phyloP scores from a whole-genome alignment of 2,113 vertebrate genomes.

The Rana temporaria region DNA sequence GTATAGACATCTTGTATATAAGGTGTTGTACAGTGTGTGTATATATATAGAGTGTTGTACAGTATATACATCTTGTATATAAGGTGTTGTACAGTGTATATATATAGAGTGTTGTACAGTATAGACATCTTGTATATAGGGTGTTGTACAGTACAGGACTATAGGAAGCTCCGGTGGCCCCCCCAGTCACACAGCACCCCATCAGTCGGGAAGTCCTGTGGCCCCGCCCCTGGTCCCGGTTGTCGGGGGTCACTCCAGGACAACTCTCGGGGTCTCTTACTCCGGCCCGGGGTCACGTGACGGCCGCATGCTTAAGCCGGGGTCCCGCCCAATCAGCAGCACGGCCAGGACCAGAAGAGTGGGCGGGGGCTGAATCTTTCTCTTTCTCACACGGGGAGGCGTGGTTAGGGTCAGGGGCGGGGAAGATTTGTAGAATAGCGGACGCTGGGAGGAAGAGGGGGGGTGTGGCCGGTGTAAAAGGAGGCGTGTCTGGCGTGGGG shows the following conservation, averaged over 20 bases:
- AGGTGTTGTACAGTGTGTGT: too few species aligned
- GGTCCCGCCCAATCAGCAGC: background rate
- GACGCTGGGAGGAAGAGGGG: background rate
- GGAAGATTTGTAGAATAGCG: background rate
- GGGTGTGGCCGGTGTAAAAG: background rate
- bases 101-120: too few species aligned
- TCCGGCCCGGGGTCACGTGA: slow-evolving; percentile 17
- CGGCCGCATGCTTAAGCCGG: background rate
- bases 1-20: too few species aligned
- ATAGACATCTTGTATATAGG: too few species aligned
- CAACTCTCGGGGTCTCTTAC: background rate
- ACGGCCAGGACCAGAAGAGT: background rate
- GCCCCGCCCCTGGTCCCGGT: background rate
- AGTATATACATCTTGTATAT: too few species aligned
- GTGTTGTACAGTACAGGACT: too few species aligned
- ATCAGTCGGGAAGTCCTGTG: background rate
- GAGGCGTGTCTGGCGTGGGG: background rate
- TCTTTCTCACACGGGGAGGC: background rate
- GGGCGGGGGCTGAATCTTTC: background rate
- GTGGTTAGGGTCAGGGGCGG: background rate
- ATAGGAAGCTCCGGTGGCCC: too few species aligned
- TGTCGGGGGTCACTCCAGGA: slow-evolving; percentile 14
- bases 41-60: too few species aligned
- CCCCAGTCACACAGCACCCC: background rate
- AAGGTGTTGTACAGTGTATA: too few species aligned